Base-by-base conservation (phyloP, 92 coral and sea anemone species). In the Epizoanthus fatuus region DNA sequence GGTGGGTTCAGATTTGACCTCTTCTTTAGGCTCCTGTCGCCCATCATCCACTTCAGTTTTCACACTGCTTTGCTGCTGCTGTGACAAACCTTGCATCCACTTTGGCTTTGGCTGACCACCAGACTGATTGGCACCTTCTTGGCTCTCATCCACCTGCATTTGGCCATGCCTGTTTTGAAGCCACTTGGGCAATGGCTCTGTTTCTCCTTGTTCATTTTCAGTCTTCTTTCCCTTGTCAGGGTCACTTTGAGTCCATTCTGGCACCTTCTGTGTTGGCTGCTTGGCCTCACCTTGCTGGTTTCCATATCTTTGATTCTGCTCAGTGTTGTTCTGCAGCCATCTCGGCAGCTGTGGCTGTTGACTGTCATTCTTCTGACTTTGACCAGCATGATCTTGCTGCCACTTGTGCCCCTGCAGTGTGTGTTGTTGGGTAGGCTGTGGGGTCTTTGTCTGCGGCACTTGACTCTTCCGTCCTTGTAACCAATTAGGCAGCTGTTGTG, bases 201-300 rank as follows among this genome's bases (percentile, higher is more conserved):
- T 39, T 63, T 13, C 86, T 73, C 53, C 62, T 74, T 56, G 57
- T 14, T 85, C 78, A 62, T 47, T 80, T 49, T 57, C 77, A 51
- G 14, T 73, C 20, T 74, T 81, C 40, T 84, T 83, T 17, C 76
- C 79, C 37, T 79, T 67, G 29, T 81, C 86, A 66, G 77, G 81
- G 16, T 64, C 69, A 65, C 86, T 79, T 55, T 80, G 86, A 60
- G 80, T 62, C 93, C 90, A 90, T 14, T 52, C 79, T 63, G 92
- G 92, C 32, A 58, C 17, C 49, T 67, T 2, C 58, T 75, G 60
- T 85, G 85, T 40, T 52, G 65, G 44, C 68, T 56, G 37, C 45
- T 55, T 42, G 22, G 66, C 42, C 32, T 25, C 42, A 19, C 51
- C 72, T 3, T 57, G 74, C 8, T 7, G 69, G 39, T 12, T 72